Evolutionary conservation across 1,140 invertebrate genomes (phyloP).

Genomic region (Sitophilus oryzae): DNA sequence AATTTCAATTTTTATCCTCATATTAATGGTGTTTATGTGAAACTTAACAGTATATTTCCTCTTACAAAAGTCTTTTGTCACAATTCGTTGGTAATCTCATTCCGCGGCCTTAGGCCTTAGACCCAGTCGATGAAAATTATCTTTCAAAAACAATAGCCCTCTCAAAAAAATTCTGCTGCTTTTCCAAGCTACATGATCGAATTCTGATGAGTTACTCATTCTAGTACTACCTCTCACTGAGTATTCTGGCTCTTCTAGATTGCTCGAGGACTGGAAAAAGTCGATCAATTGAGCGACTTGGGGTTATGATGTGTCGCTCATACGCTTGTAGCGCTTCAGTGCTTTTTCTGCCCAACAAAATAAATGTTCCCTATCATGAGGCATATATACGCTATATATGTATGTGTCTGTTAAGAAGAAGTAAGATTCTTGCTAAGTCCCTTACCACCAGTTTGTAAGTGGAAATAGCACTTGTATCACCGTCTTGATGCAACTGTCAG

Average conservation of each 20-base stretch:
- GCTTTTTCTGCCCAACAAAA: constrained; percentile 68
- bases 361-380: constrained; percentile 70
- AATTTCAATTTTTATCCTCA: no score
- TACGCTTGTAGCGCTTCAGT: constrained; percentile 62
- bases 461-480: constrained; percentile 62
- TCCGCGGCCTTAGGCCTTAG: constrained; percentile 69
- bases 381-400: constrained; percentile 59
- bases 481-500: constrained; percentile 59
- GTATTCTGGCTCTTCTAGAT: constrained; percentile 28
- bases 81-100: constrained; percentile 72
- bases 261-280: constrained; percentile 54
- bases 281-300: constrained; percentile 60
- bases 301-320: constrained; percentile 47
- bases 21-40: background rate
- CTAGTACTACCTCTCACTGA: constrained; percentile 34
- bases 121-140: constrained; percentile 66
- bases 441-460: constrained; percentile 65
- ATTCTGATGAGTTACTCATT: constrained; percentile 53
- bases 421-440: constrained; percentile 67
- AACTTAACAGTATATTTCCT: no score
- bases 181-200: constrained; percentile 48
- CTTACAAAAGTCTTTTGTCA: constrained; percentile 43
- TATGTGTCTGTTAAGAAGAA: constrained; percentile 62
- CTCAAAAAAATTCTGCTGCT: constrained; percentile 42
- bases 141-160: constrained; percentile 59